Conservation (phyloP, 1,140 invertebrate species). For the Kradibia gibbosae region DNA sequence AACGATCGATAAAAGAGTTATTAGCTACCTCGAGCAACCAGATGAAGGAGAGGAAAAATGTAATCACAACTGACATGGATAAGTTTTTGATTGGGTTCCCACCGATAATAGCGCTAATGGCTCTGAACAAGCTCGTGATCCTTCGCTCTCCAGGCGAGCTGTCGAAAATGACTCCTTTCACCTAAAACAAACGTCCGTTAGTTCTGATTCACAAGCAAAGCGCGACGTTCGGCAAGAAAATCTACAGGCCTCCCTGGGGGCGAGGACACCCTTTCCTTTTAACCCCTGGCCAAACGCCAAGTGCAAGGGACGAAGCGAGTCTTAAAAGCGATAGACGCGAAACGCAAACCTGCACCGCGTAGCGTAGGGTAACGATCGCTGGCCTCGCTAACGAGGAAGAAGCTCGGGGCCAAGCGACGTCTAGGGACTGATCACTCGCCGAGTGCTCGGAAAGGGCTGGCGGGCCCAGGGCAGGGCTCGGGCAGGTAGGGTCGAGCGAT, state of each 20-base stretch:
- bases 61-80: conserved; percentile 74
- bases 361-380: too few species aligned
- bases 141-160: conserved; percentile 80
- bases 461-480: too few species aligned
- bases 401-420: background rate
- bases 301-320: too few species aligned
- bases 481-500: background rate
- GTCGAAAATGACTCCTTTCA: conserved; percentile 84
- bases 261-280: too few species aligned
- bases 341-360: too few species aligned
- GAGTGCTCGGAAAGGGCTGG: too few species aligned
- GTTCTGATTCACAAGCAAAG: background rate
- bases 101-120: conserved; percentile 76
- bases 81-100: conserved; percentile 73
- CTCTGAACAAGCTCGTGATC: conserved; percentile 74
- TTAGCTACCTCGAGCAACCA: conserved; percentile 75
- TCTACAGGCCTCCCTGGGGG: too few species aligned
- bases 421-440: background rate
- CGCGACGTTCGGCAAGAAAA: background rate
- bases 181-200: conserved; percentile 64
- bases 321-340: too few species aligned
- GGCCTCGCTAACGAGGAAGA: too few species aligned
- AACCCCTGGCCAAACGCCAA: too few species aligned
- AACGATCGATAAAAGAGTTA: background rate
- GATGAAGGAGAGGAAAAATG: conserved; percentile 75